Evolutionary conservation across 2,888 invertebrate species (phyloP).

Genomic region (Drosophila anomelani): DNA sequence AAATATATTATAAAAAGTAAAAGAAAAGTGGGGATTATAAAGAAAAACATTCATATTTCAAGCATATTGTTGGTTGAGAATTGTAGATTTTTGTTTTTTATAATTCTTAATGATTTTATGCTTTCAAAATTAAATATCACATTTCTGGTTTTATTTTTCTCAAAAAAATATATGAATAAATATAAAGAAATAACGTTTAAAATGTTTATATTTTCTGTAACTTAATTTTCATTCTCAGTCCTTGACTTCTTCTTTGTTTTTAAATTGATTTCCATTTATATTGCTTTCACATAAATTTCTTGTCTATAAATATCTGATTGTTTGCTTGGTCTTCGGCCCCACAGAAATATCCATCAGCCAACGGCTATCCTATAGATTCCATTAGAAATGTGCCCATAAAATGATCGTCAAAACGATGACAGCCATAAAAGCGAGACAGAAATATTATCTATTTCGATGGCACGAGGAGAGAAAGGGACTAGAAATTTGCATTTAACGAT

Average conservation of each 20-base stretch:
- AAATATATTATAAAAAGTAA: neutral
- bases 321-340: neutral
- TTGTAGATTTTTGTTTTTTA: neutral
- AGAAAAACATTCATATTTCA: neutral
- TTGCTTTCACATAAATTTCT: slow-evolving; percentile 7
- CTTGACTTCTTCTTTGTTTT: neutral
- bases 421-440: slow-evolving; percentile 30
- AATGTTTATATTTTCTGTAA: neutral
- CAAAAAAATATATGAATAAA: neutral
- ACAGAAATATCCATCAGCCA: slow-evolving; percentile 4
- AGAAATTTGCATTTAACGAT: slow-evolving; percentile 55
- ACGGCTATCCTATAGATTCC: slow-evolving; percentile 18
- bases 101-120: neutral
- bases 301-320: slow-evolving; percentile 8
- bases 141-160: neutral
- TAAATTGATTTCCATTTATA: slow-evolving; percentile 11
- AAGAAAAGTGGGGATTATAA: neutral
- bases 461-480: slow-evolving; percentile 1
- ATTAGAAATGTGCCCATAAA: slow-evolving; percentile 34
- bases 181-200: no score
- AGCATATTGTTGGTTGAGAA: neutral
- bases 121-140: neutral
- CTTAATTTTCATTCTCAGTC: neutral
- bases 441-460: neutral
- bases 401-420: slow-evolving; percentile 38